Conservation (phyloP, 2,113 vertebrate genomes). For the Mastomys natalensis region DNA sequence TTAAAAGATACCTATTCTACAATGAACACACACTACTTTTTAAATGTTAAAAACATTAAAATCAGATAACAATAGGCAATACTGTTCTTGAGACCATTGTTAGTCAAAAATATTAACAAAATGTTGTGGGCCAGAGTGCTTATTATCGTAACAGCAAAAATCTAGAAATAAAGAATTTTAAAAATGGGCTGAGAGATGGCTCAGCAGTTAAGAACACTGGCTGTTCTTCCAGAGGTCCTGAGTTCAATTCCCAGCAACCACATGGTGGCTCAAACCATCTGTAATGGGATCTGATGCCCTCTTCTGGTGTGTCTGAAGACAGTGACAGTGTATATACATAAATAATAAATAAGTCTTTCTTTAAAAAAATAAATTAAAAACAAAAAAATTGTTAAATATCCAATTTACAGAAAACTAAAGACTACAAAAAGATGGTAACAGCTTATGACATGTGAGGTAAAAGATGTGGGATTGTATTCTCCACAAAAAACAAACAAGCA, state of each 20-base stretch:
- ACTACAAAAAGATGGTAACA: background rate
- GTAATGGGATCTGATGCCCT: too few relatives aligned
- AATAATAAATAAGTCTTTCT: background rate
- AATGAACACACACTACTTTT: background rate
- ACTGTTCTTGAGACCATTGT: background rate
- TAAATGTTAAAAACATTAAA: slow-evolving; percentile 6
- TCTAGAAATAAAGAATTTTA: background rate
- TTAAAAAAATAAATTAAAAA: background rate
- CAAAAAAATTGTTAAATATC: background rate
- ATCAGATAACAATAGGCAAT: background rate
- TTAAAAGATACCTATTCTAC: slow-evolving; percentile 28
- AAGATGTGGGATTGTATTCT: background rate
- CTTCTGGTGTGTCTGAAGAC: too few relatives aligned
- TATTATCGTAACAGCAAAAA: background rate
- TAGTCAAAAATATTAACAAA: slow-evolving; percentile 41
- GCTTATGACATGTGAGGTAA: background rate
- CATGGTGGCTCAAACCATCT: too few relatives aligned
- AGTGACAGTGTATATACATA: too few relatives aligned
- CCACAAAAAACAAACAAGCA: background rate
- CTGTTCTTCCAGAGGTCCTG: too few relatives aligned
- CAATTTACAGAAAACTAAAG: background rate
- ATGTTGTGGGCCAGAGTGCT: background rate
- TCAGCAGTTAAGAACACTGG: too few relatives aligned
- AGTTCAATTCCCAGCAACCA: too few relatives aligned
- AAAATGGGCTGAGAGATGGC: too few relatives aligned